Evolutionary conservation across 2,113 vertebrate species (phyloP).

Genomic region (Lamprotornis superbus): DNA sequence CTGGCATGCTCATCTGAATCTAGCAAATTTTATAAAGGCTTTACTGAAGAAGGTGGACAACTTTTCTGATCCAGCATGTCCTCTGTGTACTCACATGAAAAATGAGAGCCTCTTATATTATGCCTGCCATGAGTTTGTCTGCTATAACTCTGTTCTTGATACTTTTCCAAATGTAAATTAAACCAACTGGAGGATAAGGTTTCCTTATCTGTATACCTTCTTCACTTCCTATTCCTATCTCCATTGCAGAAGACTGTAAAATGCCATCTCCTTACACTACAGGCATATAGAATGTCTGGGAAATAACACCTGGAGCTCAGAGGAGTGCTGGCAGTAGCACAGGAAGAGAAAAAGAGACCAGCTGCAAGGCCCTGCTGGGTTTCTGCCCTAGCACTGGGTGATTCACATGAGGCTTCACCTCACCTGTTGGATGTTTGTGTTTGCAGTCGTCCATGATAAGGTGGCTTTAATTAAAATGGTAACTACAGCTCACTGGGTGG

Average conservation of each 20-base stretch:
- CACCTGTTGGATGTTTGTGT: neutral
- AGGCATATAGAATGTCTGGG: neutral
- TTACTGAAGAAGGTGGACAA: neutral
- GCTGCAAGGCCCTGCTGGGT: neutral
- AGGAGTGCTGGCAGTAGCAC: neutral
- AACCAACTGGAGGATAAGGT: neutral
- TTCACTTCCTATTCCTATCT: neutral
- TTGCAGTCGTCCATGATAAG: neutral
- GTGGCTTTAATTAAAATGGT: neutral
- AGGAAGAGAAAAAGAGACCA: neutral
- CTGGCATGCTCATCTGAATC: neutral
- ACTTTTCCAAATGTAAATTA: constrained; percentile 24
- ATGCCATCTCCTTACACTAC: neutral
- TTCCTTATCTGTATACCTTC: neutral
- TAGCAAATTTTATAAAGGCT: neutral
- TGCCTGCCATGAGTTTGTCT: neutral
- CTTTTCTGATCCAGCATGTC: neutral
- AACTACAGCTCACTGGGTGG: neutral
- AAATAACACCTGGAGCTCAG: neutral
- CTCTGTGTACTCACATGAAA: neutral
- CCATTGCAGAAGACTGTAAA: neutral
- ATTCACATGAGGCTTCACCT: neutral
- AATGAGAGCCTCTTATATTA: neutral
- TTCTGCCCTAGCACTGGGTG: neutral
- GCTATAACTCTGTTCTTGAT: neutral